Base-by-base conservation (phyloP, 2,888 invertebrate species). In the Portevinia maculata region DNA sequence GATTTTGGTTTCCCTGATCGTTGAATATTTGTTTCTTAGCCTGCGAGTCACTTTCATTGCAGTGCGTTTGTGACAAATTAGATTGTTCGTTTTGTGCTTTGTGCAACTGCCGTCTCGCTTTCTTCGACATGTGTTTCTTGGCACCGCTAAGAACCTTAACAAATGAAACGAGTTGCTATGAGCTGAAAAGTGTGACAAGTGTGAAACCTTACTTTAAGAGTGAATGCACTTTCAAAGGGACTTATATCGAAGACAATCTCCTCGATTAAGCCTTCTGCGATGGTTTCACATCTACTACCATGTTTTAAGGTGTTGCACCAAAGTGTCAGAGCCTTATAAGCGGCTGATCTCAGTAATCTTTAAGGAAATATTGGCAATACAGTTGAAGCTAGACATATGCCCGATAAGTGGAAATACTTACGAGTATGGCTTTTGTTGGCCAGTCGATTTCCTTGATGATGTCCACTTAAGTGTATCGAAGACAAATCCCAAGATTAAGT, bases 111-210 rank as follows among this genome's bases (percentile, higher is more conserved):
- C 87, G 86, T n/a, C 88, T 85, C 3, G 88, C 88, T 75, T 88
- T 89, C 67, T 89, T 89, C 0, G 88, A 88, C 86, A 89, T 86
- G 62, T 88, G 86, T 48, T 88, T 89, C 15, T 86, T 86, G 3
- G 87, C 84, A 9, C 88, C 88, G 15, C 86, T 85, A 8, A 87
- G 78, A 52, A 88, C 88, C 86, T 87, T 21, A 17, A 85, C 39
- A 53, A 60, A 53, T n/a, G 37, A 1, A 17, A 15, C n/a, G n/a
- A n/a, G n/a, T n/a, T n/a, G n/a, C n/a, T n/a, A n/a, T n/a, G n/a
- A n/a, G n/a, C n/a, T n/a, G n/a, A n/a, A n/a, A n/a, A n/a, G n/a
- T 19, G 3, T 4, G 8, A 1, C 0, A 11, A 21, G 0, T 5
- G 28, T 7, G 53, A 3, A 4, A 9, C 28, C 48, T 67, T 52